Conservation (phyloP, 37 sponge, comb jelly and placozoan genomes). For the Agelas oroides region DNA sequence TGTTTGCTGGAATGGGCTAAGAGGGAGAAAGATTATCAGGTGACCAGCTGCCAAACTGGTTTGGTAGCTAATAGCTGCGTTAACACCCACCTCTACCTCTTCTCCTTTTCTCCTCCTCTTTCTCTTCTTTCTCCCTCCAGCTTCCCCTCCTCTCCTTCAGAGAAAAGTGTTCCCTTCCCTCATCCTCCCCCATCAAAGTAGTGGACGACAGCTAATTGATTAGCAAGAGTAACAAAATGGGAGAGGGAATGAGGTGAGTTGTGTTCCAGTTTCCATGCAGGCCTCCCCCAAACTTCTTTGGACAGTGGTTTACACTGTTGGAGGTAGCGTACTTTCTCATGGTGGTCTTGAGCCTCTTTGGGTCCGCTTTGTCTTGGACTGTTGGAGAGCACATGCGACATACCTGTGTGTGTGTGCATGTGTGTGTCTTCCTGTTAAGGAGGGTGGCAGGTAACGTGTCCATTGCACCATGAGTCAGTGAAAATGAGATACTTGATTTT, state of each 20-base stretch:
- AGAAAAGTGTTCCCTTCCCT: constrained; percentile 69
- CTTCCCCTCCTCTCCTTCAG: constrained; percentile 46
- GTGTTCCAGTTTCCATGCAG: too few species aligned
- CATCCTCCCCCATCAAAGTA: constrained; percentile 64
- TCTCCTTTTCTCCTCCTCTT: constrained; percentile 39
- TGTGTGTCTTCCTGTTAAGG: too few species aligned
- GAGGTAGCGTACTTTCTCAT: constrained; percentile 74
- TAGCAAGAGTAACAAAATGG: too few species aligned
- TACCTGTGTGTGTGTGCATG: constrained; percentile 38
- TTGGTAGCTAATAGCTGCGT: background rate
- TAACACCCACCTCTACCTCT: background rate
- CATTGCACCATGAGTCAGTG: too few species aligned
- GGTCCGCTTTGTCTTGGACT: constrained; percentile 86
- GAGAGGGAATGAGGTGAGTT: too few species aligned
- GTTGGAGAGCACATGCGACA: constrained; percentile 82
- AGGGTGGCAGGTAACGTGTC: too few species aligned
- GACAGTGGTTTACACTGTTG: too few species aligned
- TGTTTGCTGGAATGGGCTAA: constrained; percentile 10
- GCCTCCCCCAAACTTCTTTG: too few species aligned
- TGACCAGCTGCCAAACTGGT: background rate
- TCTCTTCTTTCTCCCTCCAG: constrained; percentile 12
- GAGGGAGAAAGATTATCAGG: background rate
- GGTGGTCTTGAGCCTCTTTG: constrained; percentile 59
- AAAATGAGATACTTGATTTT: too few species aligned
- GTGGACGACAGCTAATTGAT: too few species aligned